Conservation (phyloP, 1,140 invertebrate genomes). For the Drosophila orena region DNA sequence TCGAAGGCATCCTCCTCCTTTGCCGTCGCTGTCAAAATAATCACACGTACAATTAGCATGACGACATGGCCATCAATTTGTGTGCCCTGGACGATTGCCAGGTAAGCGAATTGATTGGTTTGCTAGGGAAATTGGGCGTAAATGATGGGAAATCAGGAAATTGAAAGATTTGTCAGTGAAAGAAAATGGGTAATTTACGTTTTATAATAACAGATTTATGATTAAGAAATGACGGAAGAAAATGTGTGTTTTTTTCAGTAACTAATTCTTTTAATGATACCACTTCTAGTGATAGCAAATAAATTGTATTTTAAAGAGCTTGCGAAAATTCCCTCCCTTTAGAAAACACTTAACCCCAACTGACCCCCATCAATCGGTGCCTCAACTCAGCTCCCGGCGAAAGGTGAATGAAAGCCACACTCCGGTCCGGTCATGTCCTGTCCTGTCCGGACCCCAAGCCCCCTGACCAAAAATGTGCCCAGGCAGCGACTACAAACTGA, state of each 20-base stretch:
- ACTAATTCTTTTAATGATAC: no score
- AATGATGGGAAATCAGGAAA: neutral
- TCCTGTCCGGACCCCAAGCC: neutral
- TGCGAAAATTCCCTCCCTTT: slow-evolving; percentile 1
- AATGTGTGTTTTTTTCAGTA: no score
- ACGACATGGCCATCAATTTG: slow-evolving; percentile 77
- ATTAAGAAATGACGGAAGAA: no score
- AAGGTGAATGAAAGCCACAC: slow-evolving; percentile 12
- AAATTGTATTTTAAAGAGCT: neutral
- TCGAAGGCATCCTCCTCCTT: slow-evolving; percentile 8
- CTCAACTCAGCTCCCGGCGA: neutral
- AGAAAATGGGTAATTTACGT: no score
- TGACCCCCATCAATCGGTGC: slow-evolving; percentile 23
- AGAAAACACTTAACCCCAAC: neutral
- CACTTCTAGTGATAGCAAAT: no score
- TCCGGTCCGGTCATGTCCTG: no score
- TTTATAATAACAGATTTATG: no score
- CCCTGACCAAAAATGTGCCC: slow-evolving; percentile 4
- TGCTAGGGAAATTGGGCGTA: neutral
- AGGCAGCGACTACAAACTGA: slow-evolving; percentile 2
- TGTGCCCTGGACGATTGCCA: slow-evolving; percentile 25
- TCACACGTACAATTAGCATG: slow-evolving; percentile 84
- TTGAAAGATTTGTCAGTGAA: neutral
- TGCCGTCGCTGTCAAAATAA: slow-evolving; percentile 76
- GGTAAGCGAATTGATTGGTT: slow-evolving; percentile 30